Evolutionary conservation across 2,113 vertebrate species (phyloP).

Genomic region (Actenoides lindsayi): DNA sequence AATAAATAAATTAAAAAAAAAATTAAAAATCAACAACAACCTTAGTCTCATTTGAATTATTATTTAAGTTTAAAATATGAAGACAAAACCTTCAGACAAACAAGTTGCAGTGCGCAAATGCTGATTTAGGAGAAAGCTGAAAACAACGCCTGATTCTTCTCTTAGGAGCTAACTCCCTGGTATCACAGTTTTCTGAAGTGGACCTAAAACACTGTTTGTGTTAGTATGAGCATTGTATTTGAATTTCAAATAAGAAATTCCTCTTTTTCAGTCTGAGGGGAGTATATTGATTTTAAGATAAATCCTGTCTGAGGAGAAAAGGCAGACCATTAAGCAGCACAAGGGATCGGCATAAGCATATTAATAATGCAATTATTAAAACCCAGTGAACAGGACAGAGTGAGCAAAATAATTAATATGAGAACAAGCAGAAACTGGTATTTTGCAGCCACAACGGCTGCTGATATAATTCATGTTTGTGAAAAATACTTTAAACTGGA

Average conservation of each 20-base stretch:
- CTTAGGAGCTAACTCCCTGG: not conserved
- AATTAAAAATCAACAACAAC: not conserved
- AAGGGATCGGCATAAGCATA: not conserved
- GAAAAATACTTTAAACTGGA: not conserved
- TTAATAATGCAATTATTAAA: not conserved
- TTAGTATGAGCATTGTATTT: not conserved
- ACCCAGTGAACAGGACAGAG: not conserved
- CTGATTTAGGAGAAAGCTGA: not conserved
- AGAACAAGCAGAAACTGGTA: not conserved
- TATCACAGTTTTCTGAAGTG: not conserved
- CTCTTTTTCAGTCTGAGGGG: not conserved
- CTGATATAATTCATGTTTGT: not conserved
- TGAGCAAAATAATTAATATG: not conserved
- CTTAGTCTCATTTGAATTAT: not conserved
- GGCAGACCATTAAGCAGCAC: not conserved
- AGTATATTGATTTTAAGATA: not conserved
- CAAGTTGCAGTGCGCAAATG: not conserved
- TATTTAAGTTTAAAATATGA: not conserved
- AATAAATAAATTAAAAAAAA: not conserved
- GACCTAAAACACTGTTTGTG: not conserved
- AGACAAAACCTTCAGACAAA: not conserved
- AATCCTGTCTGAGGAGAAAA: not conserved
- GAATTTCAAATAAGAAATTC: not conserved
- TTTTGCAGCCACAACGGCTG: not conserved
- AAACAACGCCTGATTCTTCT: not conserved